A percentile compares a stretch with the other conserved stretches of the same genome.
These are phyloP conservation scores for Leptinotarsa lineolata DNA, from an alignment of 1,140 invertebrate genomes.

Conservation along the genomic window DNA sequence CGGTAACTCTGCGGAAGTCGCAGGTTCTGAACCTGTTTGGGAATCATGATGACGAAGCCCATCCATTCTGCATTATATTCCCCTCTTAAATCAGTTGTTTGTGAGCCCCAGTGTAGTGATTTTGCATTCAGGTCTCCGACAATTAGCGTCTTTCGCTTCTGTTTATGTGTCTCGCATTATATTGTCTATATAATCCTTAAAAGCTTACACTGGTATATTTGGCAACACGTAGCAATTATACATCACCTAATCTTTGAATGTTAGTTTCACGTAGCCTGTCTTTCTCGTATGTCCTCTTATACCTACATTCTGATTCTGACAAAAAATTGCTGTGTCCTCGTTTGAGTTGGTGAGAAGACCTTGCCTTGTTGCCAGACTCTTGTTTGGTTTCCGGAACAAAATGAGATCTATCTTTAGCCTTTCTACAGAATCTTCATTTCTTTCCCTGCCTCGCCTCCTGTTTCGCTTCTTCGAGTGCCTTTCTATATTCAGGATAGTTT, in stretches of 20 bases:
- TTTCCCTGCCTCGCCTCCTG: background rate
- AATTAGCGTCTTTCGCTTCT: constrained; percentile 23
- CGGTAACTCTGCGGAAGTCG: too few relatives aligned
- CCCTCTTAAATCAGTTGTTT: constrained; percentile 32
- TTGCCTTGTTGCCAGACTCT: background rate
- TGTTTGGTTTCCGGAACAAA: constrained; percentile 2
- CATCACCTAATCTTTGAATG: background rate
- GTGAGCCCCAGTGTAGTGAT: constrained; percentile 37
- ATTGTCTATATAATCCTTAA: background rate
- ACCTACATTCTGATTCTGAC: background rate
- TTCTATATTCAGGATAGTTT: background rate
- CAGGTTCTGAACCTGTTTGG: too few relatives aligned
- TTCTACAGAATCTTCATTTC: background rate
- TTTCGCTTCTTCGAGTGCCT: background rate
- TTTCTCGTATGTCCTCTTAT: background rate
- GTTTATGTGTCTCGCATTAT: background rate
- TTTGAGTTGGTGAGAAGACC: background rate
- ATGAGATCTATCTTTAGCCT: background rate
- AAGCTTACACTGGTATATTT: background rate
- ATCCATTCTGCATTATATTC: background rate
- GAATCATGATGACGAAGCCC: too few relatives aligned
- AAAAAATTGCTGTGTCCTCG: background rate
- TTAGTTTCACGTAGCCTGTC: background rate
- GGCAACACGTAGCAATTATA: constrained; percentile 20
- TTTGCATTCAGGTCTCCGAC: constrained; percentile 44